phyloP scores from a whole-genome alignment of 2,797 vertebrate species.

The Tokudaia muenninki region DNA sequence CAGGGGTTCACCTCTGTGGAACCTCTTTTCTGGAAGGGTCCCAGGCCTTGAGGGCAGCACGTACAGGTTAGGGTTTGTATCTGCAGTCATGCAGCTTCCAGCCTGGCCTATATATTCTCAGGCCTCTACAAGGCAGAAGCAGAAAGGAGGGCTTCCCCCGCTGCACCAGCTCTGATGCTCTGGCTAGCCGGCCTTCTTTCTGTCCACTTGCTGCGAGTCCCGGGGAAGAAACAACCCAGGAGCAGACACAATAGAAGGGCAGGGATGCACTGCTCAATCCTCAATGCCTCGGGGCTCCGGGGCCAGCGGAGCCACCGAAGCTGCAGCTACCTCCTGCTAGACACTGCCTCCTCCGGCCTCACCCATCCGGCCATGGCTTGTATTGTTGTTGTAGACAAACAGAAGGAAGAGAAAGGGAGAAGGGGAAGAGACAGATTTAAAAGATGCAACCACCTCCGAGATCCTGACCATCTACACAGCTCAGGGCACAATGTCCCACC shows the following conservation, averaged over 20 bases:
- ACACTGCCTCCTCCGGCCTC: conserved; percentile 90
- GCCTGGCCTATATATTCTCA: background rate
- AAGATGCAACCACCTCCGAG: background rate
- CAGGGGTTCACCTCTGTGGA: background rate
- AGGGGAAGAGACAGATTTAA: background rate
- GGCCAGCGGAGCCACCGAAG: background rate
- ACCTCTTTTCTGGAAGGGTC: background rate
- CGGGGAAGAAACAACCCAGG: background rate
- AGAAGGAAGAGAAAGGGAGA: background rate
- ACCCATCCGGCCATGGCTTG: conserved; percentile 90
- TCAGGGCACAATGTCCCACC: background rate
- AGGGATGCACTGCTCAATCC: background rate
- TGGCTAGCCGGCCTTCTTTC: background rate
- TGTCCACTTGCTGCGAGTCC: background rate
- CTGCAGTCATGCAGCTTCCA: background rate
- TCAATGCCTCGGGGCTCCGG: background rate
- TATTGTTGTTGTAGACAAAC: background rate
- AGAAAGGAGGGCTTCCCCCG: background rate
- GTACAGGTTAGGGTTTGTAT: background rate
- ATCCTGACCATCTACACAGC: background rate
- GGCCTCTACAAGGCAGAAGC: background rate
- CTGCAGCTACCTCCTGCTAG: conserved; percentile 90
- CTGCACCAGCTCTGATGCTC: background rate
- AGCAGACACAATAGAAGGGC: background rate
- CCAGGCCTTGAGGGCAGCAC: background rate